Evolutionary conservation across 2,797 vertebrate genomes (phyloP), one percentile per base, ranked within the genome.

Genomic region (Meriones psammophilus): DNA sequence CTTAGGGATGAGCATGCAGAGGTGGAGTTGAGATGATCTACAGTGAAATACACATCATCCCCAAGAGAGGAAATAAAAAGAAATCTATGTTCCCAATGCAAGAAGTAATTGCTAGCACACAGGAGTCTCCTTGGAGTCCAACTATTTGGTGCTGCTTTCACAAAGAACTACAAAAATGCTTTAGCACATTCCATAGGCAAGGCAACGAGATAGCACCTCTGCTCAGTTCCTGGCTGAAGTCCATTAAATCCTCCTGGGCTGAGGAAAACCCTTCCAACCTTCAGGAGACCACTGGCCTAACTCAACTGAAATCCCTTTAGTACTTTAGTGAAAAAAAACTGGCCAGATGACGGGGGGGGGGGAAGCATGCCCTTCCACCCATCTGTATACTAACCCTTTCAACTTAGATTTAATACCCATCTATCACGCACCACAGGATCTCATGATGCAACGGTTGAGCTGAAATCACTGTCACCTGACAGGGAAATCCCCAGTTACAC

Each of bases 91-190:
- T 92, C 39, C 28, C 33, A 78, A 13, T 26, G 33, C 73, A 95
- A 91, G 88, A 77, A 92, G 28, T 77, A 83, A 94, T 22, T 22
- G 56, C 20, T 13, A 64, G 50, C 18, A 58, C 30, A 66, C 1
- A 10, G 33, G 28, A 15, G 6, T 87, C 8, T 76, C 77, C 36
- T 12, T 20, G 89, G 10, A 92, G 39, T 42, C 28, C 20, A 39
- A 22, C 9, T 46, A 0, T 26, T 28, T 17, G 4, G 76, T 76
- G 13, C 14, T 18, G 33, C 26, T 77, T 78, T 88, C 42, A 68
- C 92, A 88, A 91, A 92, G 36, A 91, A 68, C 33, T 46, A 68
- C 74, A 46, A 79, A 84, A 96, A 92, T 66, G 15, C 62, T 71
- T 86, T 18, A 92, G 58, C 60, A 79, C 54, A 79, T 86, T 89